Percentiles rank a stretch among this genome's conserved stretches.
These are phyloP conservation scores for Drosophila merina DNA, from an alignment of 2,888 invertebrate genomes.

Conservation along the genomic window DNA sequence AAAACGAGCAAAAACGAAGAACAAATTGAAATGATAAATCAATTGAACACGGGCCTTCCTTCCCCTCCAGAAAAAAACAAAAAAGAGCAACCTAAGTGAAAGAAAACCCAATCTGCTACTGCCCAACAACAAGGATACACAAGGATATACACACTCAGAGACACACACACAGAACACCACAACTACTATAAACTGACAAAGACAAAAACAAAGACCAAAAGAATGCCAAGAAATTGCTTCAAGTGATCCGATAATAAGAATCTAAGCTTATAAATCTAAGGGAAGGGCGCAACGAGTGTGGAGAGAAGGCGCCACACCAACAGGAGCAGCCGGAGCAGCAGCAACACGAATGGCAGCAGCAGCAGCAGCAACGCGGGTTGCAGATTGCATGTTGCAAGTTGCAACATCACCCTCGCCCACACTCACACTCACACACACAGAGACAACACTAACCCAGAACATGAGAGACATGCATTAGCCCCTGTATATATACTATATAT, in stretches of 20 bases:
- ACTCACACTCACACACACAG: slow-evolving; percentile 20
- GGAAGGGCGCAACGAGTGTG: slow-evolving; percentile 8
- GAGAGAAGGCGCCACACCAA: not conserved
- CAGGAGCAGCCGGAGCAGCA: slow-evolving; percentile 6
- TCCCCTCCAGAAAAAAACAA: slow-evolving; percentile 18
- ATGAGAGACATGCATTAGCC: slow-evolving; percentile 48
- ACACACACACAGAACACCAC: slow-evolving; percentile 45
- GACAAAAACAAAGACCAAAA: slow-evolving; percentile 49
- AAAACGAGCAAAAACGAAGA: slow-evolving; percentile 25
- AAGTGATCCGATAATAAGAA: slow-evolving; percentile 78
- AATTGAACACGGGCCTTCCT: slow-evolving; percentile 52
- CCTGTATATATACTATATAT: slow-evolving; percentile 60
- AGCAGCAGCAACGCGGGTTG: slow-evolving; percentile 4
- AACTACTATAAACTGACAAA: slow-evolving; percentile 9
- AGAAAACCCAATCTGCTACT: slow-evolving; percentile 45
- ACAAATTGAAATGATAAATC: slow-evolving; percentile 45
- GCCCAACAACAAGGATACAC: slow-evolving; percentile 29
- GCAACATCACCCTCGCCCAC: slow-evolving; percentile 3
- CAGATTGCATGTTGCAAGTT: not conserved
- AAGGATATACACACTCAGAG: slow-evolving; percentile 3
- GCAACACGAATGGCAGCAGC: slow-evolving; percentile 7
- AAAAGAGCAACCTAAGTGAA: not conserved
- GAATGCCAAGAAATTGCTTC: slow-evolving; percentile 70
- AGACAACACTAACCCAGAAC: slow-evolving; percentile 8
- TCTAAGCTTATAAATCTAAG: slow-evolving; percentile 52